These are phyloP conservation scores for Herminia tarsipennalis DNA, from an alignment of 2,888 invertebrate genomes.

Conservation along the genomic window DNA sequence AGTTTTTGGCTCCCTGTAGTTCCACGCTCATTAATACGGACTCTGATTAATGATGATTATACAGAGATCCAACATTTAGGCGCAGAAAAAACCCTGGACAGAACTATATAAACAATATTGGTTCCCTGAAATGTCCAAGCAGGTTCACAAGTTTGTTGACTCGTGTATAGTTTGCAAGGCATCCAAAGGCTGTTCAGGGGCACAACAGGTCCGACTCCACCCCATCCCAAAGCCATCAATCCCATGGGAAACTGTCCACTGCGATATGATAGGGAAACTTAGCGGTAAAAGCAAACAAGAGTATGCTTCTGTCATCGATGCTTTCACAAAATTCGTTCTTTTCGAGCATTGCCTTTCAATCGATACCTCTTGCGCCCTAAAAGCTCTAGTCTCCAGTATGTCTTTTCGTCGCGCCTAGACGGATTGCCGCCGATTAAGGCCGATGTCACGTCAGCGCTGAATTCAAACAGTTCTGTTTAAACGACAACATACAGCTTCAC, in stretches of 20 bases:
- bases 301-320: slow-evolving; percentile 38
- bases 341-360: slow-evolving; percentile 24
- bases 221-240: slow-evolving; percentile 25
- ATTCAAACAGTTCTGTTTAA: slow-evolving; percentile 27
- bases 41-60: slow-evolving; percentile 18
- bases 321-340: slow-evolving; percentile 39
- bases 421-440: slow-evolving; percentile 35
- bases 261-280: slow-evolving; percentile 41
- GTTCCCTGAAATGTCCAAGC: slow-evolving; percentile 2
- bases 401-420: slow-evolving; percentile 35
- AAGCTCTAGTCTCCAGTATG: slow-evolving; percentile 29
- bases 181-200: neutral
- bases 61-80: neutral
- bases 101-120: neutral
- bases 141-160: neutral
- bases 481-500: slow-evolving; percentile 32
- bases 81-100: neutral
- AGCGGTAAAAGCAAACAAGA: slow-evolving; percentile 45
- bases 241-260: slow-evolving; percentile 44
- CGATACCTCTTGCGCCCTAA: slow-evolving; percentile 17
- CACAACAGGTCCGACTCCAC: slow-evolving; percentile 16
- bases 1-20: slow-evolving; percentile 38
- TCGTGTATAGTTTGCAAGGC: neutral
- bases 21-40: slow-evolving; percentile 35
- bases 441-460: slow-evolving; percentile 27